phyloP scores from a whole-genome alignment of 2,113 vertebrate species.

The Trogon surrucura region DNA sequence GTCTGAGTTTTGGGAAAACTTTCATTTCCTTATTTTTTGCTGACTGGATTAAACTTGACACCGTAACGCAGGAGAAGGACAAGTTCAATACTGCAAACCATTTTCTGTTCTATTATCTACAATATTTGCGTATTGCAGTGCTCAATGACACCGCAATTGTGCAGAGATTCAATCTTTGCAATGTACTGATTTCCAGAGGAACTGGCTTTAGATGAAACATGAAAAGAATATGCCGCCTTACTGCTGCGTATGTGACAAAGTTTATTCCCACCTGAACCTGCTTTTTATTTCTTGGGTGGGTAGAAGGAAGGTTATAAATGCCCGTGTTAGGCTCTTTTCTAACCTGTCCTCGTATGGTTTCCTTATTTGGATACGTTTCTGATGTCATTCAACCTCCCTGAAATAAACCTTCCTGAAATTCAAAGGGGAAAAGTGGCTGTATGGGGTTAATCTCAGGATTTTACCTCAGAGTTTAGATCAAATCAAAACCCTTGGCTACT shows the following conservation, averaged over 20 bases:
- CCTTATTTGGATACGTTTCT: background rate
- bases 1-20: background rate
- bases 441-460: slow-evolving; percentile 66
- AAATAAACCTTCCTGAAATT: slow-evolving; percentile 17
- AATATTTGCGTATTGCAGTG: slow-evolving; percentile 80
- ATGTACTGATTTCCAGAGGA: slow-evolving; percentile 88
- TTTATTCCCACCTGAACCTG: slow-evolving; percentile 59
- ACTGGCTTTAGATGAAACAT: slow-evolving; percentile 88
- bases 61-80: background rate
- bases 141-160: slow-evolving; percentile 82
- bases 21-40: background rate
- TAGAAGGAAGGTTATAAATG: background rate
- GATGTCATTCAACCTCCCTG: background rate
- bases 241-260: slow-evolving; percentile 59
- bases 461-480: slow-evolving; percentile 55
- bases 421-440: slow-evolving; percentile 25
- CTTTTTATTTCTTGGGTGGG: background rate
- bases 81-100: slow-evolving; percentile 22
- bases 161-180: slow-evolving; percentile 80
- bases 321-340: background rate
- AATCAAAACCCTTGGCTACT: slow-evolving; percentile 60
- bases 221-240: slow-evolving; percentile 82
- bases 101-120: slow-evolving; percentile 76
- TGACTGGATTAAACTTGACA: slow-evolving; percentile 14
- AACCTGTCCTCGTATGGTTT: background rate